Evolutionary conservation across 2,888 invertebrate species (phyloP), one percentile per base, ranked within the genome.

Genomic region (Spodoptera exigua): DNA sequence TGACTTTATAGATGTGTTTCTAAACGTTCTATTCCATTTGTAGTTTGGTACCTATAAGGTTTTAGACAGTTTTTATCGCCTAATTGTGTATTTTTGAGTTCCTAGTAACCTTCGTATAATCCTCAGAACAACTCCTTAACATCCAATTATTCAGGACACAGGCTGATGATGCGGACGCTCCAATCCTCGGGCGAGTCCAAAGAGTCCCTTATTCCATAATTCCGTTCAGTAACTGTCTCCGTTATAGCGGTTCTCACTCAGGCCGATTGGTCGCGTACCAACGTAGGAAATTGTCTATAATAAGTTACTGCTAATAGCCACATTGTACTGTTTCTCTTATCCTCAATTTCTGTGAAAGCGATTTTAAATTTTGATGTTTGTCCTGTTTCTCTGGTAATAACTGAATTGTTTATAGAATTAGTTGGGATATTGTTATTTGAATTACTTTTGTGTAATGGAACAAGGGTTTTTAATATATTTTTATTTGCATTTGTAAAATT

Each of bases 241-340:
- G 72, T 88, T 90, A 91, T 87, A 81, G 87, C 84, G 81, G 77
- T 84, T 88, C 86, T 90, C 88, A 90, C 91, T 92, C 89, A 88
- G 84, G 73, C 78, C 86, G 85, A 91, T 91, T 91, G 91, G 88
- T 89, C 88, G 84, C 83, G 79, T 86, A 86, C 80, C 78, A 82
- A 83, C 80, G 82, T 83, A 87, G 87, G 88, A 89, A 88, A 90
- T 90, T 87, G 89, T 88, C 87, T 81, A 86, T 88, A 87, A 88
- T 88, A 88, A 89, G 81, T 89, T 87, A 89, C 83, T 81, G 82
- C 83, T 88, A 86, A 90, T 85, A 78, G 82, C 75, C 69, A 80
- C 82, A 85, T 84, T 84, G 84, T 87, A 80, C 83, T 84, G 83
- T 86, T 78, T 78, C 82, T 82, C 77, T 84, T 85, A 82, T 83